Evolutionary conservation across 1,140 invertebrate genomes (phyloP), one percentile per base, ranked within the genome.

Genomic region (Notospermus geniculatus): DNA sequence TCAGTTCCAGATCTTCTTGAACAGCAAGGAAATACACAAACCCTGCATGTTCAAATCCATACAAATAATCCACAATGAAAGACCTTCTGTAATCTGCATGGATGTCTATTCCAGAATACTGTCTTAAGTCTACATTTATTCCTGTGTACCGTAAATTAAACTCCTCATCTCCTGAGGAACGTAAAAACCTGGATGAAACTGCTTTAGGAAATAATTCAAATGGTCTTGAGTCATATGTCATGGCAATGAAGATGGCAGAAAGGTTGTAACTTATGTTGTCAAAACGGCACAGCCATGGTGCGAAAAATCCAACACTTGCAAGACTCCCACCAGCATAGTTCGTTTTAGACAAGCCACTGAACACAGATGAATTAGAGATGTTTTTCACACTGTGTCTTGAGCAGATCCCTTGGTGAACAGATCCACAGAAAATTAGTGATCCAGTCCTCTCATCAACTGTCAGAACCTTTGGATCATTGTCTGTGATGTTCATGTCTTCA

Each of bases 11-110:
- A n/a, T 50, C 25, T 5, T 27, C 5, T 27, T 50, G 46, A 50
- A 50, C 25, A 19, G 46, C 46, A 19, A 50, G 46, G 46, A 23
- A 50, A 50, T 50, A 50, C 4, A 50, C n/a, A 27, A 50, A 50
- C 46, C 46, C 46, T 19, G 46, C 46, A 27, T 50, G 4, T 27
- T 50, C 46, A 27, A 50, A 50, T 50, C 46, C 46, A 27, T 50
- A n/a, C 4, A 50, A 7, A n/a, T 50, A 50, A 27, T 50, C n/a
- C 19, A 50, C 46, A 27, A 50, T 50, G 46, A 23, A 50, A 19
- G 46, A 50, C 5, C 19, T 50, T 50, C 25, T 50, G 46, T 50
- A 50, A 19, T 19, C n/a, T 19, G 4, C 9, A 27, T 50, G n/a
- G n/a, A 50, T 50, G n/a, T 50, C 46, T 5, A 50, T n/a, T 27